Conservation (phyloP, 2,113 vertebrate genomes). For the Notiomystis cincta region DNA sequence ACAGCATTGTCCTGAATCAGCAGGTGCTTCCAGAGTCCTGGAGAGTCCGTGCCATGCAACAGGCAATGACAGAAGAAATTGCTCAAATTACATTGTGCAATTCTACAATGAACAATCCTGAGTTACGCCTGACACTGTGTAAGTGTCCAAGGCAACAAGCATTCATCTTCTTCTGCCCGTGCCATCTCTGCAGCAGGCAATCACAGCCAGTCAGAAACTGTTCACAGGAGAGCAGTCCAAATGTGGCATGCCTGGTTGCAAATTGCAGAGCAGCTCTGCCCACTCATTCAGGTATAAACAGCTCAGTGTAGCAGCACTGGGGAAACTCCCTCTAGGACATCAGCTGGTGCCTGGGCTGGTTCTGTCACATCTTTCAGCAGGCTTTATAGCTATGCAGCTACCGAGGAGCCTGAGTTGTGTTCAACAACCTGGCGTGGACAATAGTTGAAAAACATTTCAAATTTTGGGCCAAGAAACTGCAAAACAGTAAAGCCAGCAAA, state of each 20-base stretch:
- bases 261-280: neutral
- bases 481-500: neutral
- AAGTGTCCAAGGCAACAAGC: neutral
- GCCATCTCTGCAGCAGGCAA: neutral
- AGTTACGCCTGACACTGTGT: fast-evolving
- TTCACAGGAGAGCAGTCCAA: neutral
- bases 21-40: neutral
- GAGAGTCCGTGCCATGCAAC: neutral
- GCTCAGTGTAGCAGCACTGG: neutral
- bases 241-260: fast-evolving
- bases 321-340: neutral
- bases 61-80: neutral
- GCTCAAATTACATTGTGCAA: neutral
- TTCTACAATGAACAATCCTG: neutral
- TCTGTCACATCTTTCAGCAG: neutral
- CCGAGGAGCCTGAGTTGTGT: fast-evolving
- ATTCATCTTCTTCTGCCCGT: neutral
- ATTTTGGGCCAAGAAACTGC: neutral
- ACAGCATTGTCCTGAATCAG: neutral
- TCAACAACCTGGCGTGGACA: neutral
- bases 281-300: neutral
- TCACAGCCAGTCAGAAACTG: neutral
- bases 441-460: neutral
- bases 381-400: neutral
- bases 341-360: fast-evolving